phyloP scores from a whole-genome alignment of 2,888 invertebrate genomes.

The Allophyes oxyacanthae region DNA sequence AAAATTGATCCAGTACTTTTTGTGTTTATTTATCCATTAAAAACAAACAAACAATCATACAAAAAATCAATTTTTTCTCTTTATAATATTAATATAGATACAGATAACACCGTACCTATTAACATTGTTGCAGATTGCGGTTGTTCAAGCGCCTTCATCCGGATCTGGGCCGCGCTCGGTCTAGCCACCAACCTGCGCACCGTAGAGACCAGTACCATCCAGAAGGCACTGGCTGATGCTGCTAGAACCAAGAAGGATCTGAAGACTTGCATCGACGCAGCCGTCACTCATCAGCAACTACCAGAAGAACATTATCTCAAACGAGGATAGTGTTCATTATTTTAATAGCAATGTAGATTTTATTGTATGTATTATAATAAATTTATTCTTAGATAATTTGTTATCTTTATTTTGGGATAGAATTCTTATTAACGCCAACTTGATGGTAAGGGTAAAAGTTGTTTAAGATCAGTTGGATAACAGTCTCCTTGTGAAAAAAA shows the following conservation, averaged over 20 bases:
- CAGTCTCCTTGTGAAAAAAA: too few relatives aligned
- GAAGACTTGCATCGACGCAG: slow-evolving; percentile 88
- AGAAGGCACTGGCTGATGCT: slow-evolving; percentile 90
- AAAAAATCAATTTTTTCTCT: too few relatives aligned
- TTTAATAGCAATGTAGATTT: slow-evolving; percentile 8
- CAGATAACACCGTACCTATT: too few relatives aligned
- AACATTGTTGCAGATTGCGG: slow-evolving; percentile 83
- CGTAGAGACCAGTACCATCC: slow-evolving; percentile 90
- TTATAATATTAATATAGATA: too few relatives aligned
- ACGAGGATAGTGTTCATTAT: slow-evolving; percentile 58
- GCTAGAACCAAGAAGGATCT: slow-evolving; percentile 89
- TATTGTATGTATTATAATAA: slow-evolving; percentile 31
- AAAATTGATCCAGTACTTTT: too few relatives aligned
- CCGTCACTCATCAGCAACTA: slow-evolving; percentile 74
- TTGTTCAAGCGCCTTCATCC: slow-evolving; percentile 91
- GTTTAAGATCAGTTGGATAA: too few relatives aligned
- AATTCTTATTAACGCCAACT: too few relatives aligned
- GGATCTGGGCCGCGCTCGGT: slow-evolving; percentile 92
- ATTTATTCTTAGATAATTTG: slow-evolving; percentile 12
- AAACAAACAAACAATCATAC: too few relatives aligned
- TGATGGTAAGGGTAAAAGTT: too few relatives aligned
- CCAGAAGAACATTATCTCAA: slow-evolving; percentile 86
- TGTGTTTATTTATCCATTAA: too few relatives aligned
- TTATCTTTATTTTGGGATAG: slow-evolving; percentile 6
- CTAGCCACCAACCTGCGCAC: slow-evolving; percentile 91